A percentile compares a stretch with the other conserved stretches of the same genome.
These are phyloP conservation scores for Ephydatia muelleri DNA, from an alignment of 37 sponge, comb jelly and placozoan genomes.

Conservation along the genomic window DNA sequence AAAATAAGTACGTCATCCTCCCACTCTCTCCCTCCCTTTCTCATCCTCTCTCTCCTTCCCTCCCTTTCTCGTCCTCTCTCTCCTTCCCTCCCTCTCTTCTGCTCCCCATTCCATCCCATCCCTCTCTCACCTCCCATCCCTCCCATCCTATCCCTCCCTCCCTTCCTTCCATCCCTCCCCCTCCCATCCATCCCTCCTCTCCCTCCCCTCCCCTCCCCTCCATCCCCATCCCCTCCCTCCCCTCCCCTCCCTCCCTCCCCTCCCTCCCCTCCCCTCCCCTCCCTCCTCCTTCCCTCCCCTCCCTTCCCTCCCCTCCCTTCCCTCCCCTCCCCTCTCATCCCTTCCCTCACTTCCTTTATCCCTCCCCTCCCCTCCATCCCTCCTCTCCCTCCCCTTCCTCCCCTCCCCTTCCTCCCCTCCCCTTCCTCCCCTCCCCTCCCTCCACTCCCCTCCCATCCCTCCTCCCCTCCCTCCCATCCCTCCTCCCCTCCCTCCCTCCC, in stretches of 20 bases:
- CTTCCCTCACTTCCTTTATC: neutral
- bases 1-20: conserved; percentile 19
- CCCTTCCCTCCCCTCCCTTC: conserved; percentile 4
- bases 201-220: neutral
- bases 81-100: conserved; percentile 37
- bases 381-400: neutral
- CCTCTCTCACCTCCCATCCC: conserved; percentile 13
- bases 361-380: neutral
- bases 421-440: neutral
- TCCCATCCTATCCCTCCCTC: conserved; percentile 26
- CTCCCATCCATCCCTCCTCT: conserved; percentile 4
- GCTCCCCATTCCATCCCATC: conserved; percentile 33
- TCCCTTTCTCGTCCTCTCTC: conserved; percentile 50
- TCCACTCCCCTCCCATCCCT: too few relatives aligned
- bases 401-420: neutral
- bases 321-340: neutral
- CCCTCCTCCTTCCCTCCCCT: neutral
- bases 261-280: conserved; percentile 7
- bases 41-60: conserved; percentile 44
- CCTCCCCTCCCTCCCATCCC: too few relatives aligned
- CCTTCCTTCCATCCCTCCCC: conserved; percentile 12
- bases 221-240: neutral
- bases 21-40: too few relatives aligned
- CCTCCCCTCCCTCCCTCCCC: neutral
- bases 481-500: too few relatives aligned